phyloP scores from a whole-genome alignment of 2,113 vertebrate species.

The Gallinago jamesoni region DNA sequence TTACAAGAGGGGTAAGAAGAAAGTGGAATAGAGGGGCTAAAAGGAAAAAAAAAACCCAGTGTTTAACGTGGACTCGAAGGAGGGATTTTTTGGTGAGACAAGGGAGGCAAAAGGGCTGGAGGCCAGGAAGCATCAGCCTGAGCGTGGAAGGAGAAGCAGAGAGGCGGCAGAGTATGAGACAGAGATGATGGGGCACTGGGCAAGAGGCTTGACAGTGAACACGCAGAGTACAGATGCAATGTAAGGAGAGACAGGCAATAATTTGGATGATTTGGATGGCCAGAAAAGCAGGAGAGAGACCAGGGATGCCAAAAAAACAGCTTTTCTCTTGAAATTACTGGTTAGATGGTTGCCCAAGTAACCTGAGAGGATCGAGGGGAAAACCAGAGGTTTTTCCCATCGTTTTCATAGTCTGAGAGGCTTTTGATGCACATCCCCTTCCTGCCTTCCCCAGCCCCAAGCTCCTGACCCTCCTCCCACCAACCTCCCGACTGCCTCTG shows the following conservation, averaged over 20 bases:
- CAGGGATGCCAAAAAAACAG: not conserved
- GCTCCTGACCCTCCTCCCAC: not conserved
- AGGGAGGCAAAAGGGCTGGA: not conserved
- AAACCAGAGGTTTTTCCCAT: not conserved
- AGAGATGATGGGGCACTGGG: fast-evolving
- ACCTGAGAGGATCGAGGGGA: not conserved
- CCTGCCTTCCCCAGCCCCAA: not conserved
- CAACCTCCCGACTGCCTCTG: not conserved
- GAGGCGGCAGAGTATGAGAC: not conserved
- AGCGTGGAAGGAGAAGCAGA: not conserved
- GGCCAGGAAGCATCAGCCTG: not conserved
- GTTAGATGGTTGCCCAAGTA: not conserved
- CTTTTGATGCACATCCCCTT: not conserved
- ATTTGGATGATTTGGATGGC: not conserved
- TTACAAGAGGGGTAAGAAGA: not conserved
- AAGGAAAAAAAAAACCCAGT: not conserved
- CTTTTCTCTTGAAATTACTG: not conserved
- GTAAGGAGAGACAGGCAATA: fast-evolving
- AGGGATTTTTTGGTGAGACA: not conserved
- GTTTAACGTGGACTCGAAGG: not conserved
- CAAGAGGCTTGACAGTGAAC: not conserved
- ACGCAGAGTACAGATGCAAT: not conserved
- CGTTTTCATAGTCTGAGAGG: not conserved
- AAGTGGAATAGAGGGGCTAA: not conserved
- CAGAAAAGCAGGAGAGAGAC: not conserved